phyloP scores from a whole-genome alignment of 1,140 invertebrate species.

The Temnothorax nylanderi region DNA sequence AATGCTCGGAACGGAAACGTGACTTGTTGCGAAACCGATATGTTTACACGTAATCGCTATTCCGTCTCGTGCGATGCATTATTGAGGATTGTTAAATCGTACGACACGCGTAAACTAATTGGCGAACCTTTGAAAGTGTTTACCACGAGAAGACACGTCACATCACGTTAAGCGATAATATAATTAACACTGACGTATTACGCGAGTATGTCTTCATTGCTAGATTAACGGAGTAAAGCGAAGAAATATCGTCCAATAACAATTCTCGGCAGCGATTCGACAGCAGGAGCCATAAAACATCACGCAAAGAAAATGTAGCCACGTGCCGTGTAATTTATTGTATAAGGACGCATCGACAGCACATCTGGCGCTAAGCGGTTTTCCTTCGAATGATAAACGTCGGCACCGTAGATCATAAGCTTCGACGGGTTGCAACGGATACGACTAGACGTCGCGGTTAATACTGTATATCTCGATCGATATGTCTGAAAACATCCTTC shows the following conservation, averaged over 20 bases:
- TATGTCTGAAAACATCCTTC: not conserved
- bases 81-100: not conserved
- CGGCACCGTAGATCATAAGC: not conserved
- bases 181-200: not conserved
- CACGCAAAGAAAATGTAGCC: not conserved
- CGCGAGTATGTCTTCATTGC: not conserved
- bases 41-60: not conserved
- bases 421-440: not conserved
- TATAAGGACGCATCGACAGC: not conserved
- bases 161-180: not conserved
- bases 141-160: not conserved
- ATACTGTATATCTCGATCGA: not conserved
- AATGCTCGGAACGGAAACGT: conserved; percentile 7
- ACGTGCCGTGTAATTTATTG: not conserved
- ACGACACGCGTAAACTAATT: not conserved
- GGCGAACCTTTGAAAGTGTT: not conserved
- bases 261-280: not conserved
- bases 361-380: not conserved
- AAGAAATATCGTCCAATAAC: conserved; percentile 3
- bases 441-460: conserved; percentile 8
- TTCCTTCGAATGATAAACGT: not conserved
- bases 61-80: not conserved
- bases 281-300: not conserved
- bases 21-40: conserved; percentile 35
- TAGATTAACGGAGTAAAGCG: not conserved